Evolutionary conservation across 2,797 vertebrate species (phyloP), one percentile per base, ranked within the genome.

Genomic region (Phoeniculus purpureus): DNA sequence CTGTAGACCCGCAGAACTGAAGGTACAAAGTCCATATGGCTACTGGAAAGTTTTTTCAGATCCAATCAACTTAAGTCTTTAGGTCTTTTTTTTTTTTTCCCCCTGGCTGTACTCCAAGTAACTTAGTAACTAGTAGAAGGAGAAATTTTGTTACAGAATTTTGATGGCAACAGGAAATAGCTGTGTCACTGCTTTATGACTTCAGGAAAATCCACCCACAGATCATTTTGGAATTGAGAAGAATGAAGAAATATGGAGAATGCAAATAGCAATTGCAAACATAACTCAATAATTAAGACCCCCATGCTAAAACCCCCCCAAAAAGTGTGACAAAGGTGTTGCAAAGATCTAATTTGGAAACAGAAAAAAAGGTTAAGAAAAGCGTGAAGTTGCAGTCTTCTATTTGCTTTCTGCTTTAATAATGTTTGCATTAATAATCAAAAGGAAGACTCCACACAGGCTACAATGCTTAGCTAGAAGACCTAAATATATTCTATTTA

Each of bases 201-300:
- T 96, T 93, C 82, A 95, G 96, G 96, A 97, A 97, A 97, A 96
- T 96, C 93, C 96, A 95, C 95, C 94, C 93, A 93, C 71, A 76
- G 85, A 71, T 94, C 88, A 77, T 82, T 92, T 78, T 92, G 81
- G 77, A 85, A 95, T 76, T 81, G 32, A 92, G 70, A 79, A 81
- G 70, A 84, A 83, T 56, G n/a, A 92, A 93, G 90, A 86, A 90
- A 80, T 76, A 61, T 26, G 34, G 54, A 81, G 47, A 45, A 2
- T 29, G 56, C 73, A 50, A 50, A 27, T 52, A 93, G 86, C 92
- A 91, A 43, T 59, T 85, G 81, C 62, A 87, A 85, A 52, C 6
- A 5, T 43, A 58, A 13, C 31, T 86, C 62, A 86, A 34, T 11
- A 55, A 27, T 40, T 7, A 76, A 81, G 48, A 48, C 7, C 20